phyloP scores from a whole-genome alignment of 1,140 invertebrate genomes.

The Caenorhabditis elegans region WBcel235 BX284603.4:4986501-4987000 shows the following conservation, averaged over 20 bases:
- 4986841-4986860: too few species aligned
- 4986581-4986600: slow-evolving; percentile 41
- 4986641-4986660: not conserved
- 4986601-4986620: not conserved
- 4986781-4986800: not conserved
- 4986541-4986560: slow-evolving; percentile 44
- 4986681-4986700: not conserved
- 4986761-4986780: not conserved
- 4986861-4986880: too few species aligned
- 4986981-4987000: too few species aligned
- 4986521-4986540: slow-evolving; percentile 21
- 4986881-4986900: too few species aligned
- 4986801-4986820: too few species aligned
- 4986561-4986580: slow-evolving; percentile 42
- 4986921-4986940: too few species aligned
- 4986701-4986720: slow-evolving; percentile 14
- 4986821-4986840: too few species aligned
- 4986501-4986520: slow-evolving; percentile 45
- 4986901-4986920: too few species aligned
- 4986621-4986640: slow-evolving; percentile 9
- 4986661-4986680: not conserved
- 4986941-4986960: too few species aligned
- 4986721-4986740: not conserved
- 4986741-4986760: not conserved
- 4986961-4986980: too few species aligned